These are phyloP conservation scores for Axea sp. DNA, from an alignment of 2,888 invertebrate genomes.

Conservation along the genomic window DNA sequence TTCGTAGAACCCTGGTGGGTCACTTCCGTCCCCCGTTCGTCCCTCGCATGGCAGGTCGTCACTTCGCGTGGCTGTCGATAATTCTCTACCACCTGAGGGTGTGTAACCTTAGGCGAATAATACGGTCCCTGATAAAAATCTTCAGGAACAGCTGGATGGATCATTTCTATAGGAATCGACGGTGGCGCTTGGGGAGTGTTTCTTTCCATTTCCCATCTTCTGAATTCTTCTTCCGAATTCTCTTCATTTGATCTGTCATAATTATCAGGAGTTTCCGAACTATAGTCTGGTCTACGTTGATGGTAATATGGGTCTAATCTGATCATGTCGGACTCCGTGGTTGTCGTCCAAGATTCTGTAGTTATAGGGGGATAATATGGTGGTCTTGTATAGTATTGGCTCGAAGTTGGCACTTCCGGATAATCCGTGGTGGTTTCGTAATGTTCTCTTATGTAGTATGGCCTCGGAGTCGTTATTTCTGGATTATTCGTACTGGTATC, in stretches of 20 bases:
- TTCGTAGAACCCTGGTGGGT: not conserved
- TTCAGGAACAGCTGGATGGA: slow-evolving; percentile 52
- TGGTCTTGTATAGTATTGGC: slow-evolving; percentile 36
- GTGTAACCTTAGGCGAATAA: slow-evolving; percentile 59
- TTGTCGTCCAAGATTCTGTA: slow-evolving; percentile 21
- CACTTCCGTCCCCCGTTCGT: not conserved
- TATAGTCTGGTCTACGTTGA: not conserved
- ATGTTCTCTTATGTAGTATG: slow-evolving; percentile 35
- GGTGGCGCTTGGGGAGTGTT: slow-evolving; percentile 22
- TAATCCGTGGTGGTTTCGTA: slow-evolving; percentile 30
- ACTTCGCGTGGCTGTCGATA: slow-evolving; percentile 63
- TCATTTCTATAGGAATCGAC: slow-evolving; percentile 39
- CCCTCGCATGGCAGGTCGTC: slow-evolving; percentile 35
- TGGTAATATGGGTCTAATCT: slow-evolving; percentile 9
- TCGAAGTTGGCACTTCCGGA: slow-evolving; percentile 35
- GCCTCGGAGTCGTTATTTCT: slow-evolving; percentile 32
- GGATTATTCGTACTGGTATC: slow-evolving; percentile 29
- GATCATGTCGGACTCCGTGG: slow-evolving; percentile 52
- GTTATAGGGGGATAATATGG: slow-evolving; percentile 29
- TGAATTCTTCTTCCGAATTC: slow-evolving; percentile 13
- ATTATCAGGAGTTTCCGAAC: not conserved
- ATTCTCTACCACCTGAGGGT: slow-evolving; percentile 64
- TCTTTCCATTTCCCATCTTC: slow-evolving; percentile 27
- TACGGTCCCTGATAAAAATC: slow-evolving; percentile 59
- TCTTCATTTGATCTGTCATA: slow-evolving; percentile 11